Percentiles rank a stretch among this genome's conserved stretches.
Evolutionary conservation across 2,888 invertebrate genomes (phyloP).

Genomic region (Ptilodon capucinus): DNA sequence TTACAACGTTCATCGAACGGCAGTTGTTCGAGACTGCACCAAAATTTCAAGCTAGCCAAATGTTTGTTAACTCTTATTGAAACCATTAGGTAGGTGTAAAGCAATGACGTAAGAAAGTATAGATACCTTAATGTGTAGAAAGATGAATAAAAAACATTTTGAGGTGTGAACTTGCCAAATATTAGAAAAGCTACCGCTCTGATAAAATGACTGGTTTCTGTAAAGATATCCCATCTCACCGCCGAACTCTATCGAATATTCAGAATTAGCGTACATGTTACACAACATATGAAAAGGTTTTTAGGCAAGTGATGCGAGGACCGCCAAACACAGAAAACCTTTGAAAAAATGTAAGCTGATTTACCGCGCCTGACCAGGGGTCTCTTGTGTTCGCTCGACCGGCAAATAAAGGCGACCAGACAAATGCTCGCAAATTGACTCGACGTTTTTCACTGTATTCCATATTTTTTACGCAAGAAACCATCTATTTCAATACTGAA

Average conservation of each 20-base stretch:
- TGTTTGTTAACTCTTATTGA: conserved; percentile 10
- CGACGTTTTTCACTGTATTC: conserved; percentile 74
- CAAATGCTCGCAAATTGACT: conserved; percentile 81
- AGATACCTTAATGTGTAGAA: no score
- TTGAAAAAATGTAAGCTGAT: conserved; percentile 81
- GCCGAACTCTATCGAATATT: conserved; percentile 23
- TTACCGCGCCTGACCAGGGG: conserved; percentile 70
- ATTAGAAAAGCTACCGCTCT: no score
- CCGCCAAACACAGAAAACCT: conserved; percentile 77
- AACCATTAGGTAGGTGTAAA: no score
- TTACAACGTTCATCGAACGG: no score
- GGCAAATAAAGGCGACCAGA: conserved; percentile 80
- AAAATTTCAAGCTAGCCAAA: conserved; percentile 7
- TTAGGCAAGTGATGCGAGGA: conserved; percentile 67
- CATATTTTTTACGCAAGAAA: conserved; percentile 61
- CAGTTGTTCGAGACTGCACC: conserved; percentile 3
- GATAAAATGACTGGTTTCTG: conserved; percentile 18
- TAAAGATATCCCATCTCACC: conserved; percentile 18
- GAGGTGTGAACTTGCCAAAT: no score
- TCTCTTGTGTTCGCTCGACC: conserved; percentile 69
- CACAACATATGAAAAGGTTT: conserved; percentile 65
- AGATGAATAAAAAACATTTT: no score
- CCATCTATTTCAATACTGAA: conserved; percentile 11
- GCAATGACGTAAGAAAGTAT: no score
- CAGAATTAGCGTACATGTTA: conserved; percentile 51